phyloP scores from a whole-genome alignment of 2,888 invertebrate genomes.

The Octonoba sinensis region DNA sequence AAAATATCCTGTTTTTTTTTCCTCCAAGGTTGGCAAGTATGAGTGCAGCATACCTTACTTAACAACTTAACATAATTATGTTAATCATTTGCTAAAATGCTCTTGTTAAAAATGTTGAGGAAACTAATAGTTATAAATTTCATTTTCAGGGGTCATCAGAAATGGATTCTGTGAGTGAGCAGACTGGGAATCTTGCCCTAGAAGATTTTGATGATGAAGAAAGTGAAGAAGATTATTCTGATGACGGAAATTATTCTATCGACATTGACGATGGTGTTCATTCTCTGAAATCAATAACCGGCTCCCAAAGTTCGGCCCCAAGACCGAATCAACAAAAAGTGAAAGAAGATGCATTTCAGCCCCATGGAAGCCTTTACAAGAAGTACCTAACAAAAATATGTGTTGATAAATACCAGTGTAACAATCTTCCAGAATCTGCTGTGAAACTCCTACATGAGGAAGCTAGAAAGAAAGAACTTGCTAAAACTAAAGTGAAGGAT shows the following conservation, averaged over 20 bases:
- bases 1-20: no score
- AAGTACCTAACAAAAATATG: slow-evolving; percentile 51
- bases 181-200: neutral
- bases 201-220: slow-evolving; percentile 12
- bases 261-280: slow-evolving; percentile 9
- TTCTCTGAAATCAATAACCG: slow-evolving; percentile 7
- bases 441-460: slow-evolving; percentile 16
- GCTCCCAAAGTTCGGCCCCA: neutral
- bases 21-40: no score
- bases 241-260: slow-evolving; percentile 10
- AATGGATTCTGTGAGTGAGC: neutral
- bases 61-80: no score
- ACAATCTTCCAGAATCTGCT: neutral
- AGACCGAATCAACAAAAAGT: slow-evolving; percentile 25
- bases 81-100: no score
- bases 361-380: slow-evolving; percentile 27
- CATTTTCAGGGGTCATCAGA: neutral
- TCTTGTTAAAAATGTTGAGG: no score
- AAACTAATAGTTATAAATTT: no score
- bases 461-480: slow-evolving; percentile 4
- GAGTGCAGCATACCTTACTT: no score
- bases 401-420: slow-evolving; percentile 30
- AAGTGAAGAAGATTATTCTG: slow-evolving; percentile 8
- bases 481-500: slow-evolving; percentile 61
- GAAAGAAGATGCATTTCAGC: slow-evolving; percentile 39